A percentile compares a stretch with the other conserved stretches of the same genome.
Conservation (phyloP, 2,888 invertebrate species). For the Hyppa rectilinea region DNA sequence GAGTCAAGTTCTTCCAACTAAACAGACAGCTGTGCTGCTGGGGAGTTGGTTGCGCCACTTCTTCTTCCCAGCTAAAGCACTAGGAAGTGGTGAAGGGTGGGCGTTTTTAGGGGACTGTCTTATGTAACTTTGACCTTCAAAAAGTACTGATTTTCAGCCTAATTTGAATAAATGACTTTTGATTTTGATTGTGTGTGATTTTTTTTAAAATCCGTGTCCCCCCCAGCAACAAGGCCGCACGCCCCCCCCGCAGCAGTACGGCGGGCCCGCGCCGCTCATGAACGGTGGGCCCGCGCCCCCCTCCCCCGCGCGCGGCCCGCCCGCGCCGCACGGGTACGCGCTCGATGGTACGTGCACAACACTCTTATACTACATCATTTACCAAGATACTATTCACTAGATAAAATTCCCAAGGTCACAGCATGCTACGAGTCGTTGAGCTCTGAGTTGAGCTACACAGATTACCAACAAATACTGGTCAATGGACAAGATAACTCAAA, state of each 20-base stretch:
- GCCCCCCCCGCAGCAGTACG: constrained; percentile 86
- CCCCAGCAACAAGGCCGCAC: constrained; percentile 84
- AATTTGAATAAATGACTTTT: too few relatives aligned
- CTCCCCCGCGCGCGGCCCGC: constrained; percentile 81
- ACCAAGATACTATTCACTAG: not conserved
- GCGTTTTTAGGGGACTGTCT: too few relatives aligned
- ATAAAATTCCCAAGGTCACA: not conserved
- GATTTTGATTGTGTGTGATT: too few relatives aligned
- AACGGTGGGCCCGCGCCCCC: constrained; percentile 78
- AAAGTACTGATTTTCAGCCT: too few relatives aligned
- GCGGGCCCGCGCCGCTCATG: constrained; percentile 75
- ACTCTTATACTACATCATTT: not conserved
- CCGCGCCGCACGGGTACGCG: constrained; percentile 83
- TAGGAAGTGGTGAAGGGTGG: too few relatives aligned
- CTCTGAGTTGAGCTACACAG: not conserved
- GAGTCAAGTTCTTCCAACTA: too few relatives aligned
- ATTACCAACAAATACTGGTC: too few relatives aligned
- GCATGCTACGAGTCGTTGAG: not conserved
- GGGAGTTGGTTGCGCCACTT: too few relatives aligned
- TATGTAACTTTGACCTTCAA: too few relatives aligned
- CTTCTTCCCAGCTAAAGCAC: too few relatives aligned
- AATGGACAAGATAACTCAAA: not conserved
- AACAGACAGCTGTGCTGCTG: too few relatives aligned
- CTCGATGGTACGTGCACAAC: constrained; percentile 79
- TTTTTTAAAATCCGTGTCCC: too few relatives aligned